Evolutionary conservation across 2,888 invertebrate genomes (phyloP).

Genomic region (Pegoplata infirma): DNA sequence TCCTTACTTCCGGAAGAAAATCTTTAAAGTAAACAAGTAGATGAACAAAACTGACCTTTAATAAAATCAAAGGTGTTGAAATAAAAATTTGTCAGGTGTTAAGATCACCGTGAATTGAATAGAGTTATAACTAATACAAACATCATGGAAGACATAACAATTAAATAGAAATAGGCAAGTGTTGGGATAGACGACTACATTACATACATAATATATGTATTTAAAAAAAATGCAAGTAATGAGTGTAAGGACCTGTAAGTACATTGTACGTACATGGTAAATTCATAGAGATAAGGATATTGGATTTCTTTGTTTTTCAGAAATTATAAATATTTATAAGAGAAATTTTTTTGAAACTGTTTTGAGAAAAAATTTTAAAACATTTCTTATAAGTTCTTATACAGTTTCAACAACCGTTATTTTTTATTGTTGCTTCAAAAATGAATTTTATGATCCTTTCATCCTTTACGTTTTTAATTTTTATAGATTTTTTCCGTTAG

Average conservation of each 20-base stretch:
- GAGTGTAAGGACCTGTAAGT: slow-evolving; percentile 21
- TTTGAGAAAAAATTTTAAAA: neutral
- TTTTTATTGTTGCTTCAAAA: slow-evolving; percentile 48
- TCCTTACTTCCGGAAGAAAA: slow-evolving; percentile 52
- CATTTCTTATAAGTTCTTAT: neutral
- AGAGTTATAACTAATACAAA: neutral
- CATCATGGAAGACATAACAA: slow-evolving; percentile 19
- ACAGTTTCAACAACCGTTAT: slow-evolving; percentile 41
- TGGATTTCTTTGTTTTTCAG: neutral
- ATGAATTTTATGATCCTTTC: neutral
- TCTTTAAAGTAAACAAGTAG: slow-evolving; percentile 26
- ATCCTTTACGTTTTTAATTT: slow-evolving; percentile 29
- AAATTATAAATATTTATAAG: slow-evolving; percentile 48
- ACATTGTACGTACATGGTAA: neutral
- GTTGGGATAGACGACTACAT: slow-evolving; percentile 8
- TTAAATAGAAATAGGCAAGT: neutral
- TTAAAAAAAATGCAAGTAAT: slow-evolving; percentile 56
- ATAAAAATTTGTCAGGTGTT: slow-evolving; percentile 48
- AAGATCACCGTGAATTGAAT: slow-evolving; percentile 12
- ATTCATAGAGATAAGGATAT: slow-evolving; percentile 6
- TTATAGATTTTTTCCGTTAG: slow-evolving; percentile 16
- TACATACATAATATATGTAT: slow-evolving; percentile 29
- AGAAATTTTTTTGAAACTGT: slow-evolving; percentile 1
- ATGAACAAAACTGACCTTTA: slow-evolving; percentile 26
- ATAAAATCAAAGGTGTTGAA: slow-evolving; percentile 42